Conservation (phyloP, 2,797 vertebrate species). For the Betta splendens region DNA sequence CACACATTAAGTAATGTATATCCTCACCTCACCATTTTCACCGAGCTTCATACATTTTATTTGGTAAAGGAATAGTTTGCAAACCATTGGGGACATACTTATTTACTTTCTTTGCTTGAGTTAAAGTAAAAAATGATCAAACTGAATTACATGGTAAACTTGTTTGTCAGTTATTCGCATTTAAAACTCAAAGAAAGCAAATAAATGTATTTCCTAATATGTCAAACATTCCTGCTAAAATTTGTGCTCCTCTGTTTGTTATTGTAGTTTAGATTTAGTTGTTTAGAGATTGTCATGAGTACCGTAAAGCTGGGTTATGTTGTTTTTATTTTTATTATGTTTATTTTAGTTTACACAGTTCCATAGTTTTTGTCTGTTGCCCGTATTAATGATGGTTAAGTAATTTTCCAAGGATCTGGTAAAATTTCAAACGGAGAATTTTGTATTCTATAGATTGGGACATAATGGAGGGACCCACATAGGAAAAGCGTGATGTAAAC, state of each 20-base stretch:
- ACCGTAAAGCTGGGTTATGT: slow-evolving; percentile 26
- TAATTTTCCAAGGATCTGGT: slow-evolving; percentile 22
- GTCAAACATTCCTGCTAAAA: slow-evolving; percentile 10
- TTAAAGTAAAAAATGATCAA: neutral
- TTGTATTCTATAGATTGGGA: slow-evolving; percentile 26
- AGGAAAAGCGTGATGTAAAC: slow-evolving; percentile 18
- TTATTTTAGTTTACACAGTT: slow-evolving; percentile 16
- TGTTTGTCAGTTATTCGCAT: slow-evolving; percentile 1
- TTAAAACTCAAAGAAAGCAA: slow-evolving; percentile 7
- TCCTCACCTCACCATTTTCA: slow-evolving; percentile 10
- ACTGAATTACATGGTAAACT: neutral
- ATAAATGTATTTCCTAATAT: slow-evolving; percentile 21
- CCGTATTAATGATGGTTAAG: neutral
- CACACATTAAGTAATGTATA: slow-evolving; percentile 16
- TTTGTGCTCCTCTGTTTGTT: slow-evolving; percentile 50
- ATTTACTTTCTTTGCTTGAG: neutral
- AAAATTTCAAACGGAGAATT: slow-evolving; percentile 4
- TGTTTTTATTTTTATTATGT: slow-evolving; percentile 5
- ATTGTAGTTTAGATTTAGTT: slow-evolving; percentile 27
- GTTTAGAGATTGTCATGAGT: slow-evolving; percentile 18
- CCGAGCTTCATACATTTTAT: neutral
- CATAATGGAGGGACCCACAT: neutral
- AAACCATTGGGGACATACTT: slow-evolving; percentile 6
- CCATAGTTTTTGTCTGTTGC: slow-evolving; percentile 5
- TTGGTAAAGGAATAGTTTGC: slow-evolving; percentile 21